Percentiles rank a stretch among this genome's conserved stretches.
Evolutionary conservation across 2,888 invertebrate genomes (phyloP).

Genomic region (Drosophila falleni): DNA sequence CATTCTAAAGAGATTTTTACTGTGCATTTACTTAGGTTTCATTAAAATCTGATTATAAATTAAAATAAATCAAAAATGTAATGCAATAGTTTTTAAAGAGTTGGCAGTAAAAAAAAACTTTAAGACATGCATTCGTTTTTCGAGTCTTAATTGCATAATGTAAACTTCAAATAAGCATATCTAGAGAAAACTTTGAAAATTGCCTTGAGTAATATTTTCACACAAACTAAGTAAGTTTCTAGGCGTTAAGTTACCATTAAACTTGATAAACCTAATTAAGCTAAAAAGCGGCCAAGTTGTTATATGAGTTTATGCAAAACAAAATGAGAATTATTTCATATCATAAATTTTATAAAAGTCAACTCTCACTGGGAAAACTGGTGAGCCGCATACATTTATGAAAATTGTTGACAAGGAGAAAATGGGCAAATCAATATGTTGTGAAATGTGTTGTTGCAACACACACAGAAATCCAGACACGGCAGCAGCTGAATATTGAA

Average conservation of each 20-base stretch:
- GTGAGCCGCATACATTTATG: not conserved
- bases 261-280: constrained; percentile 25
- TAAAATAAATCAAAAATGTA: not conserved
- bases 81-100: not conserved
- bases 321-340: constrained; percentile 10
- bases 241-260: constrained; percentile 7
- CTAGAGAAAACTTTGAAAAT: not conserved
- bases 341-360: constrained; percentile 13
- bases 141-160: not conserved
- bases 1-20: too few species aligned
- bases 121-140: not conserved
- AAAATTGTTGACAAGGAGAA: constrained; percentile 13
- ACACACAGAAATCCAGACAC: constrained; percentile 7
- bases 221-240: not conserved
- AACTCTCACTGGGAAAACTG: not conserved
- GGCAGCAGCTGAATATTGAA: constrained; percentile 24
- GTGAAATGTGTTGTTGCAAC: constrained; percentile 10
- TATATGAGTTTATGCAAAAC: constrained; percentile 6
- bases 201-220: not conserved
- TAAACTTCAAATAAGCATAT: not conserved
- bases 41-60: too few species aligned
- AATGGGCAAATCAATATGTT: constrained; percentile 30
- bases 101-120: not conserved
- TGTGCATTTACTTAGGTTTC: too few species aligned
- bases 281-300: constrained; percentile 23